phyloP scores from a whole-genome alignment of 2,888 invertebrate species.

The Lycaena phlaeas region DNA sequence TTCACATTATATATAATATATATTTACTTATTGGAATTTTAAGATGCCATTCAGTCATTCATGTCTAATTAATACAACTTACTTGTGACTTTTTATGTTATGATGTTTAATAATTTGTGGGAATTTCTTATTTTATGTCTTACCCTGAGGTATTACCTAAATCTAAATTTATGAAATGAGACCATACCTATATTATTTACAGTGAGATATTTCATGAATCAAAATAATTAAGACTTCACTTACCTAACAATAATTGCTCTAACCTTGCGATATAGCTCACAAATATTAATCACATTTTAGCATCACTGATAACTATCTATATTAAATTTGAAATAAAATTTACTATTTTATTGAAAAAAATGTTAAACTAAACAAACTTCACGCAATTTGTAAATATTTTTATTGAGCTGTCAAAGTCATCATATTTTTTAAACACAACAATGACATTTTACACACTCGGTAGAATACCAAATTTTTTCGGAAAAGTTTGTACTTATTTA shows the following conservation, averaged over 20 bases:
- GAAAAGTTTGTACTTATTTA: neutral
- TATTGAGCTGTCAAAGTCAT: slow-evolving; percentile 56
- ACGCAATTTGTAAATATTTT: slow-evolving; percentile 42
- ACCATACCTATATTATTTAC: too few species aligned
- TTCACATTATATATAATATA: too few species aligned
- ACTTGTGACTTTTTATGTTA: too few species aligned
- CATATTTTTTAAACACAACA: slow-evolving; percentile 16
- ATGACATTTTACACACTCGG: slow-evolving; percentile 4
- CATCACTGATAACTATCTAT: neutral
- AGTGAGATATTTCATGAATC: too few species aligned
- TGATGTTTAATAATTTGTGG: too few species aligned
- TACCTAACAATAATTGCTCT: neutral
- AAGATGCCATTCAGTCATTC: too few species aligned
- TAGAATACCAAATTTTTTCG: neutral
- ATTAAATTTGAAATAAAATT: neutral
- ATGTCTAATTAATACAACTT: too few species aligned
- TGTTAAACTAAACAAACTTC: slow-evolving; percentile 23
- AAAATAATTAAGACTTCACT: neutral
- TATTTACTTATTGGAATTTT: too few species aligned
- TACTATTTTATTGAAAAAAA: neutral
- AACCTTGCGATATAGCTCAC: neutral
- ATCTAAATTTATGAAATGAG: too few species aligned
- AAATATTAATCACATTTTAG: neutral
- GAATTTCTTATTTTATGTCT: too few species aligned
- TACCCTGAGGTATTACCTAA: too few species aligned